Evolutionary conservation across 2,113 vertebrate genomes (phyloP).

Genomic region (Poecilia latipinna): DNA sequence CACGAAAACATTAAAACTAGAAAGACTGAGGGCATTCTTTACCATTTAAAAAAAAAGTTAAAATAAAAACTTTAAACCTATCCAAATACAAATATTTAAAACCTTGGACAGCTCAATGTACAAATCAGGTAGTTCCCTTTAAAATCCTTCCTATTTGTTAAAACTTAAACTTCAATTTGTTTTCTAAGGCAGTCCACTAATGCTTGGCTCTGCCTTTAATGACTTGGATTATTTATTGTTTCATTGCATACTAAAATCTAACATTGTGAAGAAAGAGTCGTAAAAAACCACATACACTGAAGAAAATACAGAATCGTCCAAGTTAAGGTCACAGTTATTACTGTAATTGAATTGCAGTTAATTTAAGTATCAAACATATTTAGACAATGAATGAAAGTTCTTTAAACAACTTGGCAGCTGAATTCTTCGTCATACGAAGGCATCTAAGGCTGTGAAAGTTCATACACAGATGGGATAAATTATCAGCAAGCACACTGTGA

Average conservation of each 20-base stretch:
- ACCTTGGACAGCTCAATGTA: background rate
- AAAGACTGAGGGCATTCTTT: background rate
- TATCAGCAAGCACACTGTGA: background rate
- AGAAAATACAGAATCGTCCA: no score
- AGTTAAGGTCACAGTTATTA: no score
- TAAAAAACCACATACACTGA: no score
- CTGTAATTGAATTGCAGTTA: no score
- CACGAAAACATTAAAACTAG: constrained; percentile 10
- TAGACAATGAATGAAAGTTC: background rate
- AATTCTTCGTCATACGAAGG: background rate
- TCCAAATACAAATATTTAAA: background rate
- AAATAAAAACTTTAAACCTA: background rate
- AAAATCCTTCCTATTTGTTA: background rate
- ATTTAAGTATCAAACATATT: background rate
- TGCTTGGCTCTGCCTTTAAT: background rate
- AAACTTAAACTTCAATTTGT: background rate
- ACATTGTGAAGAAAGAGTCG: background rate
- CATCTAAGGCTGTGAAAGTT: background rate
- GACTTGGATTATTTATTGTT: background rate
- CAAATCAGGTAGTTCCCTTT: background rate
- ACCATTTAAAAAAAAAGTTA: background rate
- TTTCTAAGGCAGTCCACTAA: background rate
- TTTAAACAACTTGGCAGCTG: background rate
- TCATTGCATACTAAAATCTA: background rate
- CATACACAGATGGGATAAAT: background rate